phyloP scores from a whole-genome alignment of 2,113 vertebrate species.

The rabbit (Oryctolagus cuniculus) region DNA sequence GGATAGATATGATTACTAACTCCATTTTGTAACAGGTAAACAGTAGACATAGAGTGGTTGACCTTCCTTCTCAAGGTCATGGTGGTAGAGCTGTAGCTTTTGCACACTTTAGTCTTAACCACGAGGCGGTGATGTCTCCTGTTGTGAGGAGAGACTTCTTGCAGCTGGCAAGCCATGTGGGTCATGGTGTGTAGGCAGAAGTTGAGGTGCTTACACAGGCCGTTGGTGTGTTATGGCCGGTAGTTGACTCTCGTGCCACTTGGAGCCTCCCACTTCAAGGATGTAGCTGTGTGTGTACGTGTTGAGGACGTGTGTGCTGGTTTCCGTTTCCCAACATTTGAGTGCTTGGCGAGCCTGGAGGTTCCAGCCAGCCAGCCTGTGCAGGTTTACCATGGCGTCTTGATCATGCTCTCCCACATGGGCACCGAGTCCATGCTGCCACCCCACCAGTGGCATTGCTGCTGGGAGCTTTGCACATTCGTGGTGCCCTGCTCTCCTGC shows the following conservation, averaged over 20 bases:
- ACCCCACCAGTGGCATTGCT: background rate
- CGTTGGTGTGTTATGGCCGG: rapidly evolving
- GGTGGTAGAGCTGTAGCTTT: background rate
- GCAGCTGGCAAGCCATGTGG: rapidly evolving
- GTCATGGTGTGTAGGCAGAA: background rate
- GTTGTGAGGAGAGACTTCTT: rapidly evolving
- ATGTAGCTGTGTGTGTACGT: rapidly evolving
- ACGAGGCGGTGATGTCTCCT: rapidly evolving
- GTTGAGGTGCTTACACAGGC: rapidly evolving
- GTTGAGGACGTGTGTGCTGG: rapidly evolving
- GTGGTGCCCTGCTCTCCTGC: background rate
- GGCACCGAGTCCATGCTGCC: background rate
- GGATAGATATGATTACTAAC: rapidly evolving
- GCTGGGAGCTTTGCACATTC: background rate
- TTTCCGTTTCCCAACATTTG: background rate
- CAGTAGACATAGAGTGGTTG: rapidly evolving
- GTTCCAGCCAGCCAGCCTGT: background rate
- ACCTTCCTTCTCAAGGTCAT: background rate
- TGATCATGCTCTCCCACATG: rapidly evolving
- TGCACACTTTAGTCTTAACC: background rate
- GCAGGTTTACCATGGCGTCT: background rate
- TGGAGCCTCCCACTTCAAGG: background rate
- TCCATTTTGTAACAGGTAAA: background rate
- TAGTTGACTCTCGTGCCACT: background rate
- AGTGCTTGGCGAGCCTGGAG: background rate